Evolutionary conservation across 2,113 vertebrate species (phyloP).

Genomic region (Phrynosoma blainvillii): DNA sequence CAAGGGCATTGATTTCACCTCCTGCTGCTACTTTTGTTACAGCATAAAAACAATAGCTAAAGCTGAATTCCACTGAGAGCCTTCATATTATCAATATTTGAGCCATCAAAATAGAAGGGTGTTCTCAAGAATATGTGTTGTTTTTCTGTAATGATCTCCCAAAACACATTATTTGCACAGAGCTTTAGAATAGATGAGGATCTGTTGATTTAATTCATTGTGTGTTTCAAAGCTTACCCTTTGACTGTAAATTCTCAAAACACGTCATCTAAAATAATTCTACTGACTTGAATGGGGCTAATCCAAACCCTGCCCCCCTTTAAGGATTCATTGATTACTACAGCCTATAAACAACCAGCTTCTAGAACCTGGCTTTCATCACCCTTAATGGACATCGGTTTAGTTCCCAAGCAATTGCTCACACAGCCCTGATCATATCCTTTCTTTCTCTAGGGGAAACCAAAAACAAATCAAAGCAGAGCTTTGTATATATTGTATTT

Average conservation of each 20-base stretch:
- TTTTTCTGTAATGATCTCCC: conserved; percentile 71
- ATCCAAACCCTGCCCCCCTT: neutral
- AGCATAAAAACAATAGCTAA: conserved; percentile 87
- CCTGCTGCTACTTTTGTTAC: conserved; percentile 89
- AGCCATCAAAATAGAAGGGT: conserved; percentile 78
- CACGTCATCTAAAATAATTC: neutral
- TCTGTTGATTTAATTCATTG: conserved; percentile 75
- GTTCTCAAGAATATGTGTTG: conserved; percentile 69
- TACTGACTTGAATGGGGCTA: neutral
- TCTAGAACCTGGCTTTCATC: neutral
- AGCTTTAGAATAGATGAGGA: conserved; percentile 60
- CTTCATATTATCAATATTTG: conserved; percentile 90
- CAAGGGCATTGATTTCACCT: conserved; percentile 91
- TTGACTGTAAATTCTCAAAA: conserved; percentile 10
- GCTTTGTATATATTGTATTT: neutral
- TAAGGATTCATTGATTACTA: conserved; percentile 5
- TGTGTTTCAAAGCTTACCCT: conserved; percentile 47
- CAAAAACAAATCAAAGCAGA: neutral
- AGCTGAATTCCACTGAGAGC: conserved; percentile 82
- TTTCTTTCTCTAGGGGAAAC: neutral
- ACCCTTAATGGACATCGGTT: neutral
- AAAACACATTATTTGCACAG: conserved; percentile 71
- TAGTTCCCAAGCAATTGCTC: neutral
- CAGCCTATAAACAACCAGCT: neutral
- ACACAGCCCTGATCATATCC: neutral